These are phyloP conservation scores for Myotis daubentonii DNA, from an alignment of 2,797 vertebrate species.

Conservation along the genomic window DNA sequence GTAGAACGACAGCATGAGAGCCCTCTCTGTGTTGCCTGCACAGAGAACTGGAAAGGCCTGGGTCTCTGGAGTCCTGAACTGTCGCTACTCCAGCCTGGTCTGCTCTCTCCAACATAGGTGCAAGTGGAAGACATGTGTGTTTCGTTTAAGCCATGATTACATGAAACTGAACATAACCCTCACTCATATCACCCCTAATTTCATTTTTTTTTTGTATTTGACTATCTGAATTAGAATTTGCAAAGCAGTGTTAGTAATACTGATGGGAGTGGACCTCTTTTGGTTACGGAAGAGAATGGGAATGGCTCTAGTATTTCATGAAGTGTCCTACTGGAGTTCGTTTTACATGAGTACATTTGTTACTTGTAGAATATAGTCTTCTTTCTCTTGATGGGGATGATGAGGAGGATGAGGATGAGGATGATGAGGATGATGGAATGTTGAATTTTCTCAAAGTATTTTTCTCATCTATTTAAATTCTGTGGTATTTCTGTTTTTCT, in stretches of 20 bases:
- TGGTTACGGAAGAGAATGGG: not conserved
- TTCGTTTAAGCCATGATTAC: not conserved
- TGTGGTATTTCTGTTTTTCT: not conserved
- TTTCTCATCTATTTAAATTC: constrained; percentile 16
- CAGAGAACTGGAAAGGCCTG: not conserved
- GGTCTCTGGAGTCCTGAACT: not conserved
- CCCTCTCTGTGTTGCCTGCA: not conserved
- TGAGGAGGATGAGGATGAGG: not conserved
- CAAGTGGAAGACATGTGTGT: not conserved
- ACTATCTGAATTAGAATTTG: not conserved
- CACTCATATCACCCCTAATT: not conserved
- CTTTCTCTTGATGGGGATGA: not conserved
- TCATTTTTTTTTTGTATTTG: not conserved
- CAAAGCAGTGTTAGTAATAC: not conserved
- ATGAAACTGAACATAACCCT: not conserved
- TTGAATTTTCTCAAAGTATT: not conserved
- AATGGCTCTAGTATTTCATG: not conserved
- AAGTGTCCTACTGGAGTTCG: not conserved
- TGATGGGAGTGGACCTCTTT: not conserved
- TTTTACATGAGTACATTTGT: not conserved
- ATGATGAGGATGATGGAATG: not conserved
- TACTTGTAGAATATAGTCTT: not conserved
- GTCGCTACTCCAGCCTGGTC: not conserved
- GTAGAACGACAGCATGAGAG: not conserved
- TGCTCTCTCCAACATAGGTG: not conserved